These are phyloP conservation scores for Calephelis perditalis DNA, from an alignment of 2,888 invertebrate species.

Conservation along the genomic window DNA sequence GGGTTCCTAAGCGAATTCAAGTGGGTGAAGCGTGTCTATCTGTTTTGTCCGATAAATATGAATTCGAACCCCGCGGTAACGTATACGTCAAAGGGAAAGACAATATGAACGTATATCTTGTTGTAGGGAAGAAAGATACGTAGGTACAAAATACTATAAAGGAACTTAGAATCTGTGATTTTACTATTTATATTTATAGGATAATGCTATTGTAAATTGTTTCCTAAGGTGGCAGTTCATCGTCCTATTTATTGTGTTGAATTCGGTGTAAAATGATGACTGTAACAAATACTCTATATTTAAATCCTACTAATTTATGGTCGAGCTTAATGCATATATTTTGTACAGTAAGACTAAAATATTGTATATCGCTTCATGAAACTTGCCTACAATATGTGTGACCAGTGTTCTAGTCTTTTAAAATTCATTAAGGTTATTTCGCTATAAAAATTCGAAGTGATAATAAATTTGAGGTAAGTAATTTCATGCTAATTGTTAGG, in stretches of 20 bases:
- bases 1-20: constrained; percentile 90
- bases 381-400: constrained; percentile 67
- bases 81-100: constrained; percentile 98
- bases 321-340: constrained; percentile 40
- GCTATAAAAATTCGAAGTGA: constrained; percentile 3
- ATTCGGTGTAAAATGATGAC: constrained; percentile 39
- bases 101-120: constrained; percentile 93
- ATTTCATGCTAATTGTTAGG: constrained; percentile 9
- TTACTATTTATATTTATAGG: constrained; percentile 40
- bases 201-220: constrained; percentile 24
- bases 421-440: constrained; percentile 21
- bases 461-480: constrained; percentile 9
- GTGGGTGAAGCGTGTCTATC: constrained; percentile 86
- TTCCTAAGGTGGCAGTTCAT: constrained; percentile 23
- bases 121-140: constrained; percentile 74
- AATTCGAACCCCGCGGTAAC: constrained; percentile 94
- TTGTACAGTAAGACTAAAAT: constrained; percentile 29
- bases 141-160: constrained; percentile 39
- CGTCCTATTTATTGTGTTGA: constrained; percentile 40
- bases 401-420: constrained; percentile 69
- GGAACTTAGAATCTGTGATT: constrained; percentile 75
- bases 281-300: constrained; percentile 60
- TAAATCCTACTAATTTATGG: constrained; percentile 55
- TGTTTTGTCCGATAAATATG: constrained; percentile 84
- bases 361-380: constrained; percentile 27